These are phyloP conservation scores for Willisornis vidua DNA, from an alignment of 2,113 vertebrate species.

Conservation along the genomic window DNA sequence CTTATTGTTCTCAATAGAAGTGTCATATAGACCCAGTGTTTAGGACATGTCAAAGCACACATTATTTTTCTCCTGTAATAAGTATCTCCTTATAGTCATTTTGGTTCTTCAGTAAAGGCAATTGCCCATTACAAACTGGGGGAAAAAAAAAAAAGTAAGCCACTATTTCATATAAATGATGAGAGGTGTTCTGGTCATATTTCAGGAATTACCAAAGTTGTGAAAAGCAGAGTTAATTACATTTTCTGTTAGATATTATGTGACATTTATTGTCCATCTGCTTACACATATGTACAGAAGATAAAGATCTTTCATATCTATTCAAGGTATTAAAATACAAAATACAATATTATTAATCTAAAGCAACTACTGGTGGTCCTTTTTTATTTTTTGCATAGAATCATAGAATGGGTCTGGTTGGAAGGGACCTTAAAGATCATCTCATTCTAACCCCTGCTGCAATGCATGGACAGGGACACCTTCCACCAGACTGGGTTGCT, in stretches of 20 bases:
- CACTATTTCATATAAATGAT: not conserved
- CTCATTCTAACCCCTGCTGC: not conserved
- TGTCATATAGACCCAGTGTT: conserved; percentile 21
- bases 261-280: not conserved
- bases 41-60: conserved; percentile 16
- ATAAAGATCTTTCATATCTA: not conserved
- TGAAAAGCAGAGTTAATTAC: not conserved
- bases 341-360: not conserved
- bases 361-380: not conserved
- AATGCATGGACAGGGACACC: too few species aligned
- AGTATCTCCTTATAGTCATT: conserved; percentile 8
- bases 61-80: conserved; percentile 32
- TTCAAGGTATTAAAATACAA: not conserved
- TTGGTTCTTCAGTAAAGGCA: not conserved
- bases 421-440: not conserved
- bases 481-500: not conserved
- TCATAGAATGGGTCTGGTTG: not conserved
- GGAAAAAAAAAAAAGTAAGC: not conserved
- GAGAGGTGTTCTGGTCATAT: not conserved
- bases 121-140: not conserved
- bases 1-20: conserved; percentile 62
- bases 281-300: not conserved
- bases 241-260: not conserved
- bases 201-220: not conserved
- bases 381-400: not conserved